These are phyloP conservation scores for Smutsia gigantea DNA, from an alignment of 2,797 vertebrate species.

Conservation along the genomic window DNA sequence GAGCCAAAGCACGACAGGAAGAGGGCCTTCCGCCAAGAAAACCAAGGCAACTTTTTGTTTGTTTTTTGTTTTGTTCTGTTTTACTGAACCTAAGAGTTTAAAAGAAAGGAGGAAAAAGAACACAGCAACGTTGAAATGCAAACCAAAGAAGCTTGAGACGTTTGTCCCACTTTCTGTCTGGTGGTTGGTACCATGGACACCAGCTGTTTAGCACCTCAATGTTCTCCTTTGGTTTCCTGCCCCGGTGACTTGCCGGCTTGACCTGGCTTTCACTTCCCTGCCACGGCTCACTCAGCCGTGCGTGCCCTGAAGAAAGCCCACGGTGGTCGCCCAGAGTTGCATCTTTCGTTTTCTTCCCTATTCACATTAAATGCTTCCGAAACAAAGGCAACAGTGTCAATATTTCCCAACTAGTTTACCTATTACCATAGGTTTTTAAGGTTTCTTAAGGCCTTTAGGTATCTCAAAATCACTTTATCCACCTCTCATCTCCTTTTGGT, in stretches of 20 bases:
- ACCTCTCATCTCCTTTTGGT: constrained; percentile 20
- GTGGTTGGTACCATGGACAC: background rate
- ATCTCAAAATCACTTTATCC: background rate
- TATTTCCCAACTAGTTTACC: background rate
- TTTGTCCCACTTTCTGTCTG: background rate
- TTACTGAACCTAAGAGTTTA: background rate
- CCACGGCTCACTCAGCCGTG: background rate
- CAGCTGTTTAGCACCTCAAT: fast-evolving
- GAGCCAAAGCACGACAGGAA: background rate
- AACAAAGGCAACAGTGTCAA: background rate
- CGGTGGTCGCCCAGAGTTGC: background rate
- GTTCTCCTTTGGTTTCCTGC: constrained; percentile 22
- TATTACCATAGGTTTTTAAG: background rate
- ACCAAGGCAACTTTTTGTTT: background rate
- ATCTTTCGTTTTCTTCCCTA: constrained; percentile 36
- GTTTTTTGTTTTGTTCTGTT: background rate
- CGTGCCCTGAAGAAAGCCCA: background rate
- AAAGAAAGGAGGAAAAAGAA: no score
- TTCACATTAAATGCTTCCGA: background rate
- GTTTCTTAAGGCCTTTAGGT: background rate
- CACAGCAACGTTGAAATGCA: fast-evolving
- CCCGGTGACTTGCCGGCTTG: background rate
- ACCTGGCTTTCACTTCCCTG: constrained; percentile 17
- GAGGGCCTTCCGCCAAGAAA: background rate
- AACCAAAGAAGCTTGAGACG: fast-evolving